These are phyloP conservation scores for Abrostola triplasia DNA, from an alignment of 2,888 invertebrate genomes.

Conservation along the genomic window DNA sequence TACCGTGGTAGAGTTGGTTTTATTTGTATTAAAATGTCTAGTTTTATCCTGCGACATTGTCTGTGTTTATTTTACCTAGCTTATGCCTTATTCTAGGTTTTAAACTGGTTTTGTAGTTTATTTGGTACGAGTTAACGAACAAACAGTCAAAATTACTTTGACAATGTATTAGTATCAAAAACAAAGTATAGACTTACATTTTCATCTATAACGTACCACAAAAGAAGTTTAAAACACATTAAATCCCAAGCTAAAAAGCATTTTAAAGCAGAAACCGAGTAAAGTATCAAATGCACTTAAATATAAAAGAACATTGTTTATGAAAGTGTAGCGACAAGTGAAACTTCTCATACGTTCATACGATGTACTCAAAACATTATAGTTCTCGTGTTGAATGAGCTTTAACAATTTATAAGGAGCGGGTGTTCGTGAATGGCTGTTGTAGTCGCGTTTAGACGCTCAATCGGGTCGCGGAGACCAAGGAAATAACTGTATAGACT, in stretches of 20 bases:
- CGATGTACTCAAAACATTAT: conserved; percentile 37
- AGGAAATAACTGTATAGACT: neutral
- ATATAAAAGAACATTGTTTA: conserved; percentile 46
- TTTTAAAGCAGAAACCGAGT: conserved; percentile 25
- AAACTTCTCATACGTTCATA: conserved; percentile 41
- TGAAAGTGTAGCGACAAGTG: conserved; percentile 47
- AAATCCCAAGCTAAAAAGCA: conserved; percentile 23
- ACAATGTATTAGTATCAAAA: no score
- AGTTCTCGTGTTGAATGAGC: conserved; percentile 34
- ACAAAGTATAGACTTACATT: neutral
- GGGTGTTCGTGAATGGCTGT: conserved; percentile 2
- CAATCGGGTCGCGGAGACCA: neutral
- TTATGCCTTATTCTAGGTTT: no score
- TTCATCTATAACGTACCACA: conserved; percentile 17
- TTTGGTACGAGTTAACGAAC: no score
- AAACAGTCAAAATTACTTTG: no score
- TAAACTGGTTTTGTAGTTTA: no score
- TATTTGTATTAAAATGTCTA: neutral
- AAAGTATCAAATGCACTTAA: conserved; percentile 48
- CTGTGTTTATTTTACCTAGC: no score
- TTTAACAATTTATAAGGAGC: conserved; percentile 13
- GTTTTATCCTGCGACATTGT: no score
- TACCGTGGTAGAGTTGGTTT: neutral
- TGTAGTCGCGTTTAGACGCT: neutral
- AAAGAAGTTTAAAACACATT: conserved; percentile 30